Evolutionary conservation across 2,888 invertebrate genomes (phyloP).

Genomic region (Helobdella robusta): DNA sequence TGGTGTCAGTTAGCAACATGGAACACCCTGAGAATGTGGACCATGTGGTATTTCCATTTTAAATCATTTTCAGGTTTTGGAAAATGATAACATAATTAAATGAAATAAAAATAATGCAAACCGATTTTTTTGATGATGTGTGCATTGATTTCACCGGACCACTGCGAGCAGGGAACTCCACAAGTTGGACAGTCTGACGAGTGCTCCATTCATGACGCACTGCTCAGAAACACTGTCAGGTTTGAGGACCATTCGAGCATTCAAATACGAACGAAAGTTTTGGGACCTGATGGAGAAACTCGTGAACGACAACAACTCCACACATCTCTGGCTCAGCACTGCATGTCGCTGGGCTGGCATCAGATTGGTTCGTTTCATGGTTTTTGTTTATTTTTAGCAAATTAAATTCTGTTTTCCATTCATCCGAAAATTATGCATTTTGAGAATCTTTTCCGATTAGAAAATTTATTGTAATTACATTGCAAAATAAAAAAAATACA

Average conservation of each 20-base stretch:
- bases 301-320: slow-evolving; percentile 30
- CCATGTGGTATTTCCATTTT: no score
- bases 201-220: slow-evolving; percentile 66
- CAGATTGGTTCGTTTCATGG: slow-evolving; percentile 30
- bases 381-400: no score
- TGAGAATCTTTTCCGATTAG: no score
- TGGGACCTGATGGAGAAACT: slow-evolving; percentile 22
- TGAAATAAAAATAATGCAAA: no score
- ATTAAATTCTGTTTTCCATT: no score
- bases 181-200: slow-evolving; percentile 64
- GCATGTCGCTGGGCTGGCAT: slow-evolving; percentile 33
- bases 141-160: not conserved
- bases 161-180: slow-evolving; percentile 68
- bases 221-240: slow-evolving; percentile 67
- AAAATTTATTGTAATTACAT: no score
- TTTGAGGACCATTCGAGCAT: slow-evolving; percentile 52
- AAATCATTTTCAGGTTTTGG: no score
- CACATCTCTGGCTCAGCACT: slow-evolving; percentile 32
- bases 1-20: no score
- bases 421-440: no score
- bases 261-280: slow-evolving; percentile 30
- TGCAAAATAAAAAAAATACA: no score
- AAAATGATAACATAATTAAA: no score
- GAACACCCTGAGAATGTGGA: no score
- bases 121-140: not conserved